Conservation (phyloP, 1,140 invertebrate species). For the Drosophila dunni region DNA sequence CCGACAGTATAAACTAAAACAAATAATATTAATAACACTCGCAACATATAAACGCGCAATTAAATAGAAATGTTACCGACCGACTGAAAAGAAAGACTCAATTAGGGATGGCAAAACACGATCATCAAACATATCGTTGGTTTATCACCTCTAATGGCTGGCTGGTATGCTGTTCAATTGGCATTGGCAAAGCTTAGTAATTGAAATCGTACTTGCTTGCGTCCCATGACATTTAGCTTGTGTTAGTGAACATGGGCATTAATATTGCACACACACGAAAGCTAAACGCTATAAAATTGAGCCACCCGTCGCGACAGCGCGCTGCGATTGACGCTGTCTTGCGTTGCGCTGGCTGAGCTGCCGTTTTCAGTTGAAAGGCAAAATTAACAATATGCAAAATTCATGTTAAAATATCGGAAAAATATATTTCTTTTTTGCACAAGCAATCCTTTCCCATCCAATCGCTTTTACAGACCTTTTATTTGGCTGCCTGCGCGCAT, state of each 20-base stretch:
- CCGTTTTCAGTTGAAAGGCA: slow-evolving; percentile 72
- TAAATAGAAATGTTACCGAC: neutral
- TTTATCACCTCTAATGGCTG: neutral
- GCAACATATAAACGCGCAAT: neutral
- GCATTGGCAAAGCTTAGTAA: neutral
- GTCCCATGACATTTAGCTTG: neutral
- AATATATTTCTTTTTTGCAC: slow-evolving; percentile 78
- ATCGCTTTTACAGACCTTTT: slow-evolving; percentile 23
- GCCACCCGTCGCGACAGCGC: neutral
- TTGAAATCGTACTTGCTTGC: neutral
- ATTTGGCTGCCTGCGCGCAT: slow-evolving; percentile 56
- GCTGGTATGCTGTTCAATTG: neutral
- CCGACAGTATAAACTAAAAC: neutral
- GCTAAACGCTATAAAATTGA: slow-evolving; percentile 73
- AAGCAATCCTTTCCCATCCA: slow-evolving; percentile 70
- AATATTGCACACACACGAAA: slow-evolving; percentile 40
- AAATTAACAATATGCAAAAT: slow-evolving; percentile 83
- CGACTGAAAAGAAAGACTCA: neutral
- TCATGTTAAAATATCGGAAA: slow-evolving; percentile 83
- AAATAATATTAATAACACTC: slow-evolving; percentile 8
- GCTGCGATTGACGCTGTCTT: slow-evolving; percentile 9
- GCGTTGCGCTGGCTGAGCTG: slow-evolving; percentile 16
- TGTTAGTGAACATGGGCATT: slow-evolving; percentile 11
- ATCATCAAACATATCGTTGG: neutral
- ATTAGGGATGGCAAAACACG: neutral